Evolutionary conservation across 92 coral and sea anemone species (phyloP).

Genomic region (Porites rus): DNA sequence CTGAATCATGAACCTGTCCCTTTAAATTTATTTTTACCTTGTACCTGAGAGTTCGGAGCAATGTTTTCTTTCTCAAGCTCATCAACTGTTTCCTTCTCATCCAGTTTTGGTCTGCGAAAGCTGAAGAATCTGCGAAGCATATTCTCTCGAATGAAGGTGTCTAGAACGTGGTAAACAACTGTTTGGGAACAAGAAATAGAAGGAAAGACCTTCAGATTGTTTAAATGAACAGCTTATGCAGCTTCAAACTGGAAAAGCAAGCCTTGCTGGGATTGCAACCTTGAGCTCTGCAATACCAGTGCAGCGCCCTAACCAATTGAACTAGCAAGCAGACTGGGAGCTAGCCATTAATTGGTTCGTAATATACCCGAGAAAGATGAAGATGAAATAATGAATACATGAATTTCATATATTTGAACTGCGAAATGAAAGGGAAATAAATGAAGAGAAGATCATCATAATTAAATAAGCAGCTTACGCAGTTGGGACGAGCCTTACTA

Average conservation of each 20-base stretch:
- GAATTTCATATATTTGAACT: no score
- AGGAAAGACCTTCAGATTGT: background rate
- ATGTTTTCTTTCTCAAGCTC: constrained; percentile 22
- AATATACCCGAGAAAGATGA: no score
- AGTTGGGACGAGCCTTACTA: no score
- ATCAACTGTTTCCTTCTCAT: constrained; percentile 33
- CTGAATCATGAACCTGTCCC: no score
- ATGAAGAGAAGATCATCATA: no score
- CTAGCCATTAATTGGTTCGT: no score
- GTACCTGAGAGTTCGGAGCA: constrained; percentile 23
- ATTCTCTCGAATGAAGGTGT: constrained; percentile 65
- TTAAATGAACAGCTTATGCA: background rate
- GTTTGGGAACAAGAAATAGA: background rate
- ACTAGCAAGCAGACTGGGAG: no score
- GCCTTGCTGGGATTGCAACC: no score
- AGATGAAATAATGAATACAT: background rate
- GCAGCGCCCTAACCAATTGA: no score
- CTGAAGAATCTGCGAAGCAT: constrained; percentile 72
- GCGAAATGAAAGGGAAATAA: no score
- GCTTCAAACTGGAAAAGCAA: background rate
- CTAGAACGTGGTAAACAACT: constrained; percentile 56
- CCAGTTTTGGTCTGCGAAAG: constrained; percentile 45
- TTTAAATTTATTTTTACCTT: background rate
- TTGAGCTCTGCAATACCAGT: no score
- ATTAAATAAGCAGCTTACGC: no score